These are phyloP conservation scores for Theonella swinhoei DNA, from an alignment of 37 sponge, comb jelly and placozoan species.

Conservation along the genomic window DNA sequence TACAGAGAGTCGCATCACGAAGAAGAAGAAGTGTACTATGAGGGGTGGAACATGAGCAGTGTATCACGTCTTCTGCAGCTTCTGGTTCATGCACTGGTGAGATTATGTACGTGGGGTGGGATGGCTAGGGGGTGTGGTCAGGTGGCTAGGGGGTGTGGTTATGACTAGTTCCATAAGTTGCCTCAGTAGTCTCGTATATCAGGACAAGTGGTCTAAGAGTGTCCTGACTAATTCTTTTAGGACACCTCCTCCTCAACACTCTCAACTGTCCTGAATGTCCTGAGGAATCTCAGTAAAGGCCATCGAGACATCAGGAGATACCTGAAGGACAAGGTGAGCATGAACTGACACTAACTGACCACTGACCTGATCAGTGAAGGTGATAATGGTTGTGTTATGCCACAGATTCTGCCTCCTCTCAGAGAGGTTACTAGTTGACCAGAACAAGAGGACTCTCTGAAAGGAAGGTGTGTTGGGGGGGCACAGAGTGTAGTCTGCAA, in stretches of 20 bases:
- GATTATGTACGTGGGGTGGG: too few species aligned
- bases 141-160: too few species aligned
- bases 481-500: too few species aligned
- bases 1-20: not conserved
- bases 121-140: too few species aligned
- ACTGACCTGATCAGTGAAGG: too few species aligned
- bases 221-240: too few species aligned
- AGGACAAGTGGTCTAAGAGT: too few species aligned
- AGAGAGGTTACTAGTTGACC: slow-evolving; percentile 57
- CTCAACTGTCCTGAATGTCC: slow-evolving; percentile 8
- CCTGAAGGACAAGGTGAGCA: not conserved
- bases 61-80: not conserved
- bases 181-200: too few species aligned
- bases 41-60: not conserved
- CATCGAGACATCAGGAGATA: slow-evolving; percentile 44
- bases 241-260: not conserved
- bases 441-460: slow-evolving; percentile 68
- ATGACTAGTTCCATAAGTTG: too few species aligned
- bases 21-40: not conserved
- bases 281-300: slow-evolving; percentile 31
- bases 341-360: not conserved
- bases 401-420: slow-evolving; percentile 84
- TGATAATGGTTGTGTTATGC: too few species aligned
- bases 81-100: slow-evolving; percentile 12
- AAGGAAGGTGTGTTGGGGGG: slow-evolving; percentile 57